These are phyloP conservation scores for Calameuta pallipes DNA, from an alignment of 2,888 invertebrate genomes.

Conservation along the genomic window DNA sequence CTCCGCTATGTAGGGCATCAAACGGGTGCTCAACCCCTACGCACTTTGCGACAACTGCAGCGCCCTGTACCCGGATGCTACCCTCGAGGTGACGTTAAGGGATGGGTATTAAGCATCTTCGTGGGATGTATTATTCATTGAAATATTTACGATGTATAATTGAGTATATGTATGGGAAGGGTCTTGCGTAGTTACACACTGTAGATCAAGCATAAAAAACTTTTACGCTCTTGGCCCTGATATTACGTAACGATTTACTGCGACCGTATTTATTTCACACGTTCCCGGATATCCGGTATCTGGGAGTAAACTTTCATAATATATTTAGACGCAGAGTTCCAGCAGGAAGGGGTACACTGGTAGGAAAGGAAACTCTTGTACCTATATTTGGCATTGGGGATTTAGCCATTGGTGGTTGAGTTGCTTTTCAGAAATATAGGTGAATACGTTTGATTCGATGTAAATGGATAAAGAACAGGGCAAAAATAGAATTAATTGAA, in stretches of 20 bases:
- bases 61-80: not conserved
- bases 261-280: not conserved
- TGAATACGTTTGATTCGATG: not conserved
- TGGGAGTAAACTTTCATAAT: not conserved
- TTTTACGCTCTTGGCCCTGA: not conserved
- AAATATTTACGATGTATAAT: not conserved
- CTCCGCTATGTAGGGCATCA: constrained; percentile 56
- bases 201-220: not conserved
- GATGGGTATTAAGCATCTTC: not conserved
- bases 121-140: not conserved
- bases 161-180: not conserved
- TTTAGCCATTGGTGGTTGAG: not conserved
- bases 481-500: not conserved
- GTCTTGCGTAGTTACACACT: not conserved
- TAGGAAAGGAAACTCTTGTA: not conserved
- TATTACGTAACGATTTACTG: not conserved
- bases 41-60: constrained; percentile 36
- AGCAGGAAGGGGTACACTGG: not conserved
- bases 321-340: not conserved
- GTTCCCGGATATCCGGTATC: not conserved
- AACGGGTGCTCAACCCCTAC: constrained; percentile 58
- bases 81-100: not conserved
- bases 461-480: not conserved
- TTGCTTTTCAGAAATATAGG: not conserved
- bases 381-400: not conserved